Evolutionary conservation across 1,140 invertebrate genomes (phyloP).

Genomic region (Chrysomallon squamiferum): DNA sequence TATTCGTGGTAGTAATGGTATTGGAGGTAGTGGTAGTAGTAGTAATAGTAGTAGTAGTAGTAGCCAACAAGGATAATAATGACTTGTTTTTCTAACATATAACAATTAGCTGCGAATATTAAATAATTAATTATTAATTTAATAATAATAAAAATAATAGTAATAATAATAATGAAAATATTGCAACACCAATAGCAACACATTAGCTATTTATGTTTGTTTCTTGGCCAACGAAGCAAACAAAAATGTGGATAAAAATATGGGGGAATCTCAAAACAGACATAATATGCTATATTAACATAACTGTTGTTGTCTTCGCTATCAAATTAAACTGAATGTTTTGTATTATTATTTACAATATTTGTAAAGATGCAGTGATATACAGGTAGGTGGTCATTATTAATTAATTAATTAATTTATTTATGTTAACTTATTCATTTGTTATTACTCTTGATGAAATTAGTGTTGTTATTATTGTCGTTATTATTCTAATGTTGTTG

Average conservation of each 20-base stretch:
- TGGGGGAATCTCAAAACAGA: neutral
- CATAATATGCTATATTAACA: neutral
- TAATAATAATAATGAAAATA: neutral
- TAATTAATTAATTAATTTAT: neutral
- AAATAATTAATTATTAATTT: neutral
- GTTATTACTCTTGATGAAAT: too few species aligned
- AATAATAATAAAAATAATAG: neutral
- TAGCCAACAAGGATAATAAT: neutral
- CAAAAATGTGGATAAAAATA: neutral
- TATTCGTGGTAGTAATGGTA: too few species aligned
- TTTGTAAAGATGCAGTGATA: neutral
- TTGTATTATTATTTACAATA: neutral
- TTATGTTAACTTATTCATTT: neutral
- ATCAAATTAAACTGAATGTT: neutral
- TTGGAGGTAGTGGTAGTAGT: too few species aligned
- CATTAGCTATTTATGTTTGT: neutral
- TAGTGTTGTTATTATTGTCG: too few species aligned
- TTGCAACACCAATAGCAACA: neutral
- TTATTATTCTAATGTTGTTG: neutral
- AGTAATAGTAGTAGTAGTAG: too few species aligned
- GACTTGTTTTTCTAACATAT: neutral
- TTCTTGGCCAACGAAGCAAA: neutral
- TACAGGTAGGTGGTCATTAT: neutral
- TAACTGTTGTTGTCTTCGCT: neutral
- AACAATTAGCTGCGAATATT: neutral